Percentiles rank a stretch among this genome's conserved stretches.
phyloP scores from a whole-genome alignment of 2,113 vertebrate species.

The Upupa epops region DNA sequence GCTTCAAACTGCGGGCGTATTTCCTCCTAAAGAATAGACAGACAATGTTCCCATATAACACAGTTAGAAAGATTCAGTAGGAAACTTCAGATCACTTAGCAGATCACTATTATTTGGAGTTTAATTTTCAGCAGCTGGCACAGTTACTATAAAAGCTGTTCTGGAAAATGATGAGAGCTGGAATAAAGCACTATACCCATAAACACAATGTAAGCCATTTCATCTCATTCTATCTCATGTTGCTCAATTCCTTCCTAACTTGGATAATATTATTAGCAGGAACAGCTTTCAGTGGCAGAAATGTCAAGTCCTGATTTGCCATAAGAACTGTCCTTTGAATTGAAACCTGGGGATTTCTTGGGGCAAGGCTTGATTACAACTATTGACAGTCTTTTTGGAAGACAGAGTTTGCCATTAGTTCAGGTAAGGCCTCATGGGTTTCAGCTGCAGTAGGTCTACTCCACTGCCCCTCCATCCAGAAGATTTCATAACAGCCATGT shows the following conservation, averaged over 20 bases:
- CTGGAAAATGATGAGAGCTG: background rate
- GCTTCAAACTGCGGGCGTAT: conserved; percentile 95
- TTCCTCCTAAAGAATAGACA: conserved; percentile 84
- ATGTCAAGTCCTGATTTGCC: background rate
- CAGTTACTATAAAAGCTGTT: background rate
- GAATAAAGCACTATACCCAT: background rate
- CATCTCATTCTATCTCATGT: background rate
- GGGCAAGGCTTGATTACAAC: background rate
- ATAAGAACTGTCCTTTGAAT: background rate
- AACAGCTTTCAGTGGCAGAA: background rate
- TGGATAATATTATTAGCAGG: background rate
- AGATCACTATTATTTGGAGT: background rate
- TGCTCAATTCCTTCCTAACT: background rate
- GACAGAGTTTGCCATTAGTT: background rate
- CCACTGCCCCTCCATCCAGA: accelerated
- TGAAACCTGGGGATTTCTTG: background rate
- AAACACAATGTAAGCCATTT: background rate
- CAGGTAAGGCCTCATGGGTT: background rate
- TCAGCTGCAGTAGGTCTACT: background rate
- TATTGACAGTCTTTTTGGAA: background rate
- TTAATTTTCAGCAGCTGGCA: background rate
- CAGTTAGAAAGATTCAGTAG: background rate
- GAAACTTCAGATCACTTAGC: background rate
- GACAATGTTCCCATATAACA: conserved; percentile 2
- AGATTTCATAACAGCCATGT: accelerated